Evolutionary conservation across 2,113 vertebrate genomes (phyloP), one percentile per base, ranked within the genome.

Genomic region (Rhinolophus sinicus): DNA sequence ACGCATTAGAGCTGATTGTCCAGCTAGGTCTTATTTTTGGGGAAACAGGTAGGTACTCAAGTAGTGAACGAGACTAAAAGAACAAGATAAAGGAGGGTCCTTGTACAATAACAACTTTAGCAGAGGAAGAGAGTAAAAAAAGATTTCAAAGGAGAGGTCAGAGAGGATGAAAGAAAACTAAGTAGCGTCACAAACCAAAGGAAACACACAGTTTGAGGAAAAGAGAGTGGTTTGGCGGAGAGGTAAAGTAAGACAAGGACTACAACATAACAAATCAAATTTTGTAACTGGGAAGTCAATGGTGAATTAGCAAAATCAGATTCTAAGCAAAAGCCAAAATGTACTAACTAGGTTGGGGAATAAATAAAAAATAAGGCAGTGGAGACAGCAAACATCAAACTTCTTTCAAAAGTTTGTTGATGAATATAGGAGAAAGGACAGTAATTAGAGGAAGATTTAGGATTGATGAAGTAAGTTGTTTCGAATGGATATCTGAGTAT

Each of bases 291-390:
- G 10, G 40, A 93, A 70, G n/a, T 94, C 58, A 78, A 44, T 21
- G 30, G 19, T 75, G 22, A 97, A 82, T 44, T 33, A 90, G 6
- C 47, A 89, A 94, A 93, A 73, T 72, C 14, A 78, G 26, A 90
- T 77, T 90, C 62, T 85, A 89, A 70, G 21, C 75, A 93, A 94
- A 84, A 90, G 30, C 8, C 62, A 90, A 81, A 89, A 40, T 10
- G 47, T n/a, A 50, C 10, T 50, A 50, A 93, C 11, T 70, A 84
- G 47, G 10, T 56, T 88, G 16, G 8, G 67, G 5, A 35, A 58
- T 67, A 40, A 95, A 92, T 65, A 12, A 70, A 54, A 88, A 83
- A 82, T 58, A 78, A 93, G 47, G 16, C 24, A 64, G 5, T 65
- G 5, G 52, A 87, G n/a, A 76, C 44, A 64, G 30, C 3, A 93